These are phyloP conservation scores for Scytalopus superciliaris DNA, from an alignment of 2,113 vertebrate genomes.

Conservation along the genomic window DNA sequence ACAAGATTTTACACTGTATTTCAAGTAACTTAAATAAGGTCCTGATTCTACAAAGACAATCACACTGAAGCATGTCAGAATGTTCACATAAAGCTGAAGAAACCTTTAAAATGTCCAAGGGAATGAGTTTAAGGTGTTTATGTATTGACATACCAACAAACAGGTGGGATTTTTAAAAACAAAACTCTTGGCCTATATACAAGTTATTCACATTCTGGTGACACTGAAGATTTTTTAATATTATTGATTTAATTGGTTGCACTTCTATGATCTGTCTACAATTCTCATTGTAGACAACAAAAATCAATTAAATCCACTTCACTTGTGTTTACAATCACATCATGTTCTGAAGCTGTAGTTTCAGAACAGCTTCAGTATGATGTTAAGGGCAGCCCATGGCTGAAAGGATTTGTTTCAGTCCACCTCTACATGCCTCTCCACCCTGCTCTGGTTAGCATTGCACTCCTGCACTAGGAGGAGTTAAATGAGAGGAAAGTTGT, in stretches of 20 bases:
- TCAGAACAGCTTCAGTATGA: neutral
- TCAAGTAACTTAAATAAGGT: neutral
- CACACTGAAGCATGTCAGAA: neutral
- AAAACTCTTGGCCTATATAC: neutral
- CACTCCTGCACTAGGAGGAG: neutral
- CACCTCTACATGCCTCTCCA: neutral
- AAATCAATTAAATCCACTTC: neutral
- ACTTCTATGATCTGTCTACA: neutral
- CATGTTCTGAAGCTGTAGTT: neutral
- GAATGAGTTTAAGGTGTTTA: neutral
- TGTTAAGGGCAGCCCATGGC: neutral
- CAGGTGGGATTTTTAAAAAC: neutral
- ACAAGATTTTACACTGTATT: neutral
- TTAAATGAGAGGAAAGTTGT: neutral
- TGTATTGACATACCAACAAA: neutral
- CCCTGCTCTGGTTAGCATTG: neutral
- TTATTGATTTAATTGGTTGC: neutral
- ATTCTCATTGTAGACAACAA: neutral
- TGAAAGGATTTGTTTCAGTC: neutral
- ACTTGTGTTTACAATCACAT: neutral
- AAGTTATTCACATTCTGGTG: neutral
- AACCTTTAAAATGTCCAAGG: neutral
- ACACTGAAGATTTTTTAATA: neutral
- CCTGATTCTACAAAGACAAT: neutral
- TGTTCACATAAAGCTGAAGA: neutral